Evolutionary conservation across 1,140 invertebrate species (phyloP), one percentile per base, ranked within the genome.

Genomic region (Sarcophaga bullata): DNA sequence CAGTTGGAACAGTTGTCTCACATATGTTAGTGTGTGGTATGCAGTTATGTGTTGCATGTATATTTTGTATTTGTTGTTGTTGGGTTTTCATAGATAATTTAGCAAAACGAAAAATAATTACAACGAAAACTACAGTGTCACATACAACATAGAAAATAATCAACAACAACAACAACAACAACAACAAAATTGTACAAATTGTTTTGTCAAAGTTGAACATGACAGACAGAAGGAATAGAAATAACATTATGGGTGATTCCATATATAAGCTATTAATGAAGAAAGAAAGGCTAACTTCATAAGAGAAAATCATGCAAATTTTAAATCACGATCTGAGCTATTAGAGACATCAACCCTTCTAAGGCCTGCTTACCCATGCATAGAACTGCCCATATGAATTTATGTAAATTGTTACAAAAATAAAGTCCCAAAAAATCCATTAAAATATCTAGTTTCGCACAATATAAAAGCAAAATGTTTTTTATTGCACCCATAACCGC

Each of bases 61-160:
- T n/a, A n/a, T n/a, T n/a, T n/a, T 58, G 54, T n/a, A 58, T 15
- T 58, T 58, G 54, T 58, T 68, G 19, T 19, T 68, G 62, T 68
- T 68, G 62, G n/a, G 62, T 68, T 68, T 68, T 68, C 62, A 68
- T 68, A 68, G 62, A 68, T 68, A 68, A 68, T 68, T 68, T 68
- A 68, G 62, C n/a, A 68, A 37, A 68, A 68, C 62, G 62, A 68
- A 68, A 68, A 68, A 68, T 68, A 68, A 68, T 68, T 68, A 68
- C 62, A 68, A 19, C 62, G 19, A 68, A n/a, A 68, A 68, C 62
- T 68, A 68, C 62, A 9, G 62, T 68, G 62, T 68, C 62, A 68
- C 62, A 68, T 68, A 68, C 62, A 68, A 37, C 25, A 1, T 37
- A 37, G 1, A 37, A 37, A 37, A 68, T 68, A 68, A 68, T 68